Base-by-base conservation (phyloP, 2,888 invertebrate species). In the Beris chalybata region DNA sequence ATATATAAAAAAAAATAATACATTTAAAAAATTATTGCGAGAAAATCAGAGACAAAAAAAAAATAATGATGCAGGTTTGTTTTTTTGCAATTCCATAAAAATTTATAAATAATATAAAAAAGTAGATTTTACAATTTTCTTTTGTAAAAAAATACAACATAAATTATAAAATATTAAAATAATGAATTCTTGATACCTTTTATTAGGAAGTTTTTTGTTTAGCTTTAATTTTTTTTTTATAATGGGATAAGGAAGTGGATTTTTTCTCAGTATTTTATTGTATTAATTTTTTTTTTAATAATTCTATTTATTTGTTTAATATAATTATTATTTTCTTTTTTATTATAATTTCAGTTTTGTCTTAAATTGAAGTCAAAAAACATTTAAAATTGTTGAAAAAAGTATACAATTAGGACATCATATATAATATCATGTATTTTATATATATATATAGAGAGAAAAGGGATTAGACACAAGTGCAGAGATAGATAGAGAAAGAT, bases 281-380 rank as follows among this genome's bases (percentile, higher is more conserved):
- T 29, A 45, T 58, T 58, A 58, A 58, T 15, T 53, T 53, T 53
- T 31, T n/a, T 53, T 48, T 7, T 50, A 52, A 52, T 50, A 32
- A 50, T 53, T 52, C 50, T 43, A 61, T 50, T 52, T 38, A 30
- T 61, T 13, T 32, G 29, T 38, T 22, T 22, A 38, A 7, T 38
- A 7, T 38, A 38, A 7, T 38, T 38, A 38, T 38, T 22, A 38
- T 38, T 7, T 38, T 7, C n/a, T n/a, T 38, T 1, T 38, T 38
- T 38, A 7, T 38, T 38, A 38, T 38, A 38, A 59, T 54, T 54
- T 29, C 61, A 61, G 52, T 12, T 61, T 59, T 48, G 54, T 58
- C 13, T 61, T 38, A 61, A 61, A 61, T 61, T 61, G 61, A 59
- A 58, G 59, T 61, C 43, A 52, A 61, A 59, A 61, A 61, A 61